Base-by-base conservation (phyloP, 2,888 invertebrate species). In the Meteorus cinctellus region DNA sequence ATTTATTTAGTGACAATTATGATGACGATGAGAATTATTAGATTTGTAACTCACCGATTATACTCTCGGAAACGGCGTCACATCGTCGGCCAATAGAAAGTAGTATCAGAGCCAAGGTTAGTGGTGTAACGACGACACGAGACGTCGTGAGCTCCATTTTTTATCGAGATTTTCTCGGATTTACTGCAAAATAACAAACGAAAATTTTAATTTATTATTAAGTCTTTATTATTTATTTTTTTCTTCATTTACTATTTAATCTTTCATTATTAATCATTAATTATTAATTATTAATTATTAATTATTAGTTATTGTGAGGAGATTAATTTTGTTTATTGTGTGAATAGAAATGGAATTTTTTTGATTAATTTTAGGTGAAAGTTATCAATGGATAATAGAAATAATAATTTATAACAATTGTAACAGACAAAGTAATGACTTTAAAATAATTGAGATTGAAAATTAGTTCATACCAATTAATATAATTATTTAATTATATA, bases 51-150 rank as follows among this genome's bases (percentile, higher is more conserved):
- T 84, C 78, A 87, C 87, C 87, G 84, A 85, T 86, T 81, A 88
- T 87, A 81, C 86, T 88, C 77, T 88, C 88, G 76, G 87, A 85
- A 69, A 83, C 84, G 67, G 82, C 84, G 74, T 81, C 80, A 82
- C 84, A 87, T 55, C 74, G 82, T 63, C 77, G 80, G 55, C 79
- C 71, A 70, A 81, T 78, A 72, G 83, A 79, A 29, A 86, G 80
- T 71, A 85, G 79, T 76, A 83, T 79, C 82, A 87, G 81, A 77
- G 82, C 82, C 81, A 84, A 79, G 71, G 81, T 81, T 77, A 85
- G 78, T 81, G 78, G 79, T 79, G 79, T 80, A 78, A 80, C 81
- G 71, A 81, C 68, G 63, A 66, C 31, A 31, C 45, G 66, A 63
- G 19, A 65, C 31, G 77, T 78, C 78, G 78, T 81, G 79, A 76